Percentiles rank a stretch among this genome's conserved stretches.
phyloP scores from a whole-genome alignment of 2,797 vertebrate species.

The Pangasius mekongensis region DNA sequence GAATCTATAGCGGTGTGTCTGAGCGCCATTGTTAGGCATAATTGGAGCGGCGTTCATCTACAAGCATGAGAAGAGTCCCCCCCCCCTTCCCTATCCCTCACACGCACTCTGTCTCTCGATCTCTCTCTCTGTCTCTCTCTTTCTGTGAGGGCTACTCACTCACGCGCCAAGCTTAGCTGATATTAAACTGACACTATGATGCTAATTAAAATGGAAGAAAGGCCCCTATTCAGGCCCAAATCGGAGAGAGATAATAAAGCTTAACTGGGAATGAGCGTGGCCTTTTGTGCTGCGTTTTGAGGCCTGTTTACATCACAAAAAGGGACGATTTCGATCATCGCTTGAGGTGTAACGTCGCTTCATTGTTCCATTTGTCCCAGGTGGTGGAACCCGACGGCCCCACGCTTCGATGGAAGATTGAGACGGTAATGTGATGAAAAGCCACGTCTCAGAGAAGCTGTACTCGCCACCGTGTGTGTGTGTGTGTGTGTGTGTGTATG shows the following conservation, averaged over 20 bases:
- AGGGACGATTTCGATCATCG: constrained; percentile 47
- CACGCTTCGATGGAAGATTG: constrained; percentile 26
- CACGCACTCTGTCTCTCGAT: constrained; percentile 21
- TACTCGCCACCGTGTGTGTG: neutral
- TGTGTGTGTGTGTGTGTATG: neutral
- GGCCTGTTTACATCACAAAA: constrained; percentile 55
- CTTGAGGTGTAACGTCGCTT: constrained; percentile 50
- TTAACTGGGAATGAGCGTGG: constrained; percentile 45
- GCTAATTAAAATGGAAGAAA: constrained; percentile 89
- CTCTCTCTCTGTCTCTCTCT: constrained; percentile 63
- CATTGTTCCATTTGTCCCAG: constrained; percentile 47
- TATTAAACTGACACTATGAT: constrained; percentile 81
- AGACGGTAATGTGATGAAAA: constrained; percentile 40
- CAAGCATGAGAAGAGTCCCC: constrained; percentile 68
- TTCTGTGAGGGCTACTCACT: constrained; percentile 67
- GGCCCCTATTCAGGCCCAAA: constrained; percentile 76
- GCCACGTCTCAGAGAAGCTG: constrained; percentile 21
- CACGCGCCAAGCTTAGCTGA: constrained; percentile 61
- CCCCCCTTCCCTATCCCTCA: neutral
- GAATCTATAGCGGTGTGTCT: constrained; percentile 75
- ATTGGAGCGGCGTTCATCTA: constrained; percentile 82
- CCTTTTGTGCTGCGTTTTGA: constrained; percentile 53
- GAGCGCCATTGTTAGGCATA: constrained; percentile 80
- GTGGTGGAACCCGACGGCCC: constrained; percentile 34
- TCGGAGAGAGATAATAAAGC: constrained; percentile 54